Base-by-base conservation (phyloP, 2,113 vertebrate genomes). In the Salvelinus sp. region DNA sequence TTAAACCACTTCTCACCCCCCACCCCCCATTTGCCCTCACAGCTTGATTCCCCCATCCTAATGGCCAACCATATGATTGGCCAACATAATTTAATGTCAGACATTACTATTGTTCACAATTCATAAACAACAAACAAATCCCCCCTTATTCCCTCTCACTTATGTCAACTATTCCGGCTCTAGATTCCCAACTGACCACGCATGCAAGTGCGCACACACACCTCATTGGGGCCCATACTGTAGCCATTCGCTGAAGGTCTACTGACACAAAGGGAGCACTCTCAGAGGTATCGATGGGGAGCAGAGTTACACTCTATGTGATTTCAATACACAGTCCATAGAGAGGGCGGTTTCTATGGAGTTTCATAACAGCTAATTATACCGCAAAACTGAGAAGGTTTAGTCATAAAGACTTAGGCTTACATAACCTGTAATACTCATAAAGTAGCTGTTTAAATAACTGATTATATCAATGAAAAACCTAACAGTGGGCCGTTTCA, bases 301-400 rank as follows among this genome's bases (percentile, higher is more conserved):
- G 18, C 67, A 44, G 2, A 44, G 67, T 18, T 58, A 38, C 30
- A 27, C n/a, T 47, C n/a, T 47, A 12, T 44, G 70, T 71, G 65
- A 73, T 63, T 63, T 74, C 28, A 44, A 65, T 44, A 23, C 14
- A 70, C 27, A 2, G 12, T 71, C 71, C 67, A 18, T 33, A 54
- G 70, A 79, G 63, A 74, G 62, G 38, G 9, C 76, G 74, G 60
- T 74, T 57, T 73, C 73, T 60, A 57, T 7, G 47, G 60, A 25
- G 77, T 87, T 82, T 87, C 74, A 72, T 78, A 83, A 84, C 28
- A 73, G 60, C 60, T 57, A 27, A 69, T 75, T 75, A 73, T 10
- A 10, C 2, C 22, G 25, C 33, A 50, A 73, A 79, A 62, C 63
- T 72, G 38, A 20, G 57, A 74, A 33, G 27, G 64, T 50, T 73